Conservation (phyloP, 2,797 vertebrate genomes). For the Neopelma chrysocephalum region DNA sequence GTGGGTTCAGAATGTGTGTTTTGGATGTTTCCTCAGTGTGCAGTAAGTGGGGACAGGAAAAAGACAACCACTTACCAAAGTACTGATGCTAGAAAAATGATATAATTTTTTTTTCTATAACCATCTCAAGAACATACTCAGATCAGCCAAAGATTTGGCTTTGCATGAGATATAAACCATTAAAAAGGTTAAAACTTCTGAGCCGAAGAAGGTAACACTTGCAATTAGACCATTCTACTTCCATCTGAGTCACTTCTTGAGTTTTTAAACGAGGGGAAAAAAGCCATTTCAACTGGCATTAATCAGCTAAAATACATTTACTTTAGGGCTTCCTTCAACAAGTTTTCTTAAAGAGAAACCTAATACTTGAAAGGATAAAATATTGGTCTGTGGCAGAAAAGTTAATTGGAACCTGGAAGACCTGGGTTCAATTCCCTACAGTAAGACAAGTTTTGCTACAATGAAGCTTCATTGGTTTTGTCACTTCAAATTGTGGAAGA, state of each 20-base stretch:
- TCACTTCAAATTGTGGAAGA: neutral
- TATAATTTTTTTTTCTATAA: neutral
- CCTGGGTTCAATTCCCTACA: neutral
- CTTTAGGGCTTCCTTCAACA: neutral
- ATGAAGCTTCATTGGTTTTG: neutral
- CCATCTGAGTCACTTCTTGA: neutral
- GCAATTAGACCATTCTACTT: neutral
- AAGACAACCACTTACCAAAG: neutral
- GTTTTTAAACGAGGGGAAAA: neutral
- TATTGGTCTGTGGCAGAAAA: neutral
- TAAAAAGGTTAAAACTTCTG: neutral
- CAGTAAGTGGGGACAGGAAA: neutral
- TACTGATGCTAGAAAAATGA: neutral
- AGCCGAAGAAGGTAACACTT: neutral
- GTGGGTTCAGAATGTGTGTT: neutral
- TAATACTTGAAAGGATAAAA: neutral
- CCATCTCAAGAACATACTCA: fast-evolving
- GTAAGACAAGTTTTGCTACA: neutral
- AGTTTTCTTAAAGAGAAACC: neutral
- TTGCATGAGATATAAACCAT: neutral
- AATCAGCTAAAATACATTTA: neutral
- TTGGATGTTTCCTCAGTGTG: fast-evolving
- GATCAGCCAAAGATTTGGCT: neutral
- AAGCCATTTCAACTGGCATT: neutral
- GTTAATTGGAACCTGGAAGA: neutral